A percentile compares a stretch with the other conserved stretches of the same genome.
Conservation (phyloP, 2,797 vertebrate species). For the Amazonetta brasiliensis region DNA sequence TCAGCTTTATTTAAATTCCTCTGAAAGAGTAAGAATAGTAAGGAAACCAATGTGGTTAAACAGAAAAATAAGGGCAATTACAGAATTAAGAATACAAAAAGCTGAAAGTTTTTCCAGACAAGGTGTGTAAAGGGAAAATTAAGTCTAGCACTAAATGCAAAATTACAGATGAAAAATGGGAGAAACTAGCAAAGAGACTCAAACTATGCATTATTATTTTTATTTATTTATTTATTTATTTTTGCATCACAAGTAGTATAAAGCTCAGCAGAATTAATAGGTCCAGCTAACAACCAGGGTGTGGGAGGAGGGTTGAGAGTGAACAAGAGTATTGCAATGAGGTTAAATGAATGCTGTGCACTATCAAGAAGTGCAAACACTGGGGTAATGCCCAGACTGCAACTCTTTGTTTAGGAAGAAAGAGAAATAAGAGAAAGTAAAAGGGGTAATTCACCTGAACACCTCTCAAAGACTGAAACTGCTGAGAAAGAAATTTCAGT, state of each 20-base stretch:
- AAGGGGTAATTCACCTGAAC: not conserved
- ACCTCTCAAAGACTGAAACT: not conserved
- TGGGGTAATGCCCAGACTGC: not conserved
- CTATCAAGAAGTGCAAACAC: not conserved
- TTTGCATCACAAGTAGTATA: not conserved
- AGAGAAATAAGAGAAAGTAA: not conserved
- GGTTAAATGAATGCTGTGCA: not conserved
- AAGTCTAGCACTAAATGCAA: not conserved
- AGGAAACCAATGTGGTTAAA: not conserved
- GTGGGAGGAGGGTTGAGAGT: not conserved
- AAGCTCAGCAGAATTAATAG: not conserved
- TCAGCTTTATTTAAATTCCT: not conserved
- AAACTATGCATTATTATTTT: not conserved
- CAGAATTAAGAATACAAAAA: not conserved
- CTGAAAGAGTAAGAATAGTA: not conserved
- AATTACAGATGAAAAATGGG: not conserved
- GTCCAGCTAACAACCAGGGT: not conserved
- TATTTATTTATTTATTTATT: not conserved
- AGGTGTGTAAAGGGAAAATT: not conserved
- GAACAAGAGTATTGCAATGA: accelerated
- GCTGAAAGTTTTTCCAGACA: not conserved
- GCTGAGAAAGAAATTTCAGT: not conserved
- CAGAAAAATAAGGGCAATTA: not conserved
- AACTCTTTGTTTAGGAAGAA: not conserved
- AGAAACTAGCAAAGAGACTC: not conserved